Evolutionary conservation across 1,140 invertebrate genomes (phyloP).

Genomic region (Polypedilum pembai): DNA sequence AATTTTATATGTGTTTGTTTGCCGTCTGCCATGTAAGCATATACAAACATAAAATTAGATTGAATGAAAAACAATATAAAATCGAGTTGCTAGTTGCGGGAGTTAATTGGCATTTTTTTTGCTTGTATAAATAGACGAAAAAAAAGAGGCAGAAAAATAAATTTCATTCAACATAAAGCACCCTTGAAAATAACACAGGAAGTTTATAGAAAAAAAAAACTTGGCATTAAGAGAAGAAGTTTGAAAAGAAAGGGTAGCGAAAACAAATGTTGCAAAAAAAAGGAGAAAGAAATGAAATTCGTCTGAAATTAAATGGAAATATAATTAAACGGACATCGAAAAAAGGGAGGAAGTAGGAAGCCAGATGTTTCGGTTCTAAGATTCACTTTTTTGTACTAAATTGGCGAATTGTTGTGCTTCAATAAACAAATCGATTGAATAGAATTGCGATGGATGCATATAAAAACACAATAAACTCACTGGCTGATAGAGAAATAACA

Average conservation of each 20-base stretch:
- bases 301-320: background rate
- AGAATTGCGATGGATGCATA: background rate
- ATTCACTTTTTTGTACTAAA: background rate
- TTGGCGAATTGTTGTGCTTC: background rate
- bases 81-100: background rate
- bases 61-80: background rate
- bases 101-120: background rate
- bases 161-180: slow-evolving; percentile 18
- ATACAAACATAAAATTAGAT: background rate
- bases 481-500: background rate
- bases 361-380: background rate
- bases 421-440: background rate
- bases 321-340: slow-evolving; percentile 13
- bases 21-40: background rate
- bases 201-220: background rate
- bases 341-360: background rate
- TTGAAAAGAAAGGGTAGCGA: background rate
- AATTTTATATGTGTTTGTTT: background rate
- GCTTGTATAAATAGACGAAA: background rate
- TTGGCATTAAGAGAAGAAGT: background rate
- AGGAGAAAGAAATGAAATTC: background rate
- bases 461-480: background rate
- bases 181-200: background rate
- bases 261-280: background rate
- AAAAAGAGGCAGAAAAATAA: background rate